phyloP scores from a whole-genome alignment of 2,113 vertebrate species.

The Ariopsis seemanni region DNA sequence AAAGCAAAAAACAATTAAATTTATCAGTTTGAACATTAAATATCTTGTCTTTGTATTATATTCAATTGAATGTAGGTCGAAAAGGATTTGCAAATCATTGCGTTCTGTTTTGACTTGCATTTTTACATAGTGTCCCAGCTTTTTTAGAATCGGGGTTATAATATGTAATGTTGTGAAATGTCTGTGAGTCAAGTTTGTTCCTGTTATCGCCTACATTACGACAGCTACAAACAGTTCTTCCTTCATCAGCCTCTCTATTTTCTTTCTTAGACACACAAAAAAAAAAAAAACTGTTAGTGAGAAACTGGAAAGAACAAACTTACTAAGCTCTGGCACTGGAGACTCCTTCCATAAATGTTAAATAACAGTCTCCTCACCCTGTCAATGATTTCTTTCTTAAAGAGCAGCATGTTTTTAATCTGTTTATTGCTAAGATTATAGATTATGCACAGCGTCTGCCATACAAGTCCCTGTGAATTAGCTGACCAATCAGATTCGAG shows the following conservation, averaged over 20 bases:
- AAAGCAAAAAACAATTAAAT: no score
- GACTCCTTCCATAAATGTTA: neutral
- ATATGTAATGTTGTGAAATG: neutral
- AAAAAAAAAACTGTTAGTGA: neutral
- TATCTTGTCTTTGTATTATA: no score
- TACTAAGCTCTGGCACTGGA: neutral
- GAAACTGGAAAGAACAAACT: neutral
- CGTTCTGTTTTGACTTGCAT: no score
- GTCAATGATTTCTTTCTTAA: neutral
- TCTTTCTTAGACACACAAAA: neutral
- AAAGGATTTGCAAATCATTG: no score
- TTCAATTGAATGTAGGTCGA: no score
- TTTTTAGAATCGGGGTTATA: no score
- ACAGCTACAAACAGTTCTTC: neutral
- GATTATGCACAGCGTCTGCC: neutral
- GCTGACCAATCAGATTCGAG: neutral
- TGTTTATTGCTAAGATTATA: neutral
- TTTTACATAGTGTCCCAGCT: no score
- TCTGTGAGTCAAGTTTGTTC: neutral
- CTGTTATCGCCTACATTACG: neutral
- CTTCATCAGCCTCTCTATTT: neutral
- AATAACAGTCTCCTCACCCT: neutral
- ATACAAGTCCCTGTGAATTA: neutral
- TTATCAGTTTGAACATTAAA: no score
- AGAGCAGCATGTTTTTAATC: neutral